phyloP scores from a whole-genome alignment of 2,888 invertebrate genomes.

The Teleogryllus oceanicus region DNA sequence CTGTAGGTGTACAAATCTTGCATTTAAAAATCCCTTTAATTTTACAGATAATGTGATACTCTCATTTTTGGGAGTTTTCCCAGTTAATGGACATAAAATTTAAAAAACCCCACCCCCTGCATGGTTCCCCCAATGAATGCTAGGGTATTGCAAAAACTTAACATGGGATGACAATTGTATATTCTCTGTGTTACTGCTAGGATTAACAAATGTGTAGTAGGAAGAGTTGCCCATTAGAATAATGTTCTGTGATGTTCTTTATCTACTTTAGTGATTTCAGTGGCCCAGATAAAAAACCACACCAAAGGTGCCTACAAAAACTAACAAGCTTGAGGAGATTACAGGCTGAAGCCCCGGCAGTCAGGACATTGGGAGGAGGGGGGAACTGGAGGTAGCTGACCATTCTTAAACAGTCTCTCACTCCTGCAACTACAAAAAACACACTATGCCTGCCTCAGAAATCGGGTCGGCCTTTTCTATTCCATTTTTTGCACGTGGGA shows the following conservation, averaged over 20 bases:
- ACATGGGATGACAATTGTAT: too few relatives aligned
- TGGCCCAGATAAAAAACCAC: slow-evolving; percentile 21
- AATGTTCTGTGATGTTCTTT: background rate
- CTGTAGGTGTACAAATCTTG: too few relatives aligned
- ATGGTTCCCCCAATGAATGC: too few relatives aligned
- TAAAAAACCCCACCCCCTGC: too few relatives aligned
- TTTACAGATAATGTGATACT: too few relatives aligned
- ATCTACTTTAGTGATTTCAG: background rate
- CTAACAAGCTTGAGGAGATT: slow-evolving; percentile 1
- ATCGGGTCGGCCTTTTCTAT: slow-evolving; percentile 58
- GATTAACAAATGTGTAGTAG: too few relatives aligned
- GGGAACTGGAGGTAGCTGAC: background rate
- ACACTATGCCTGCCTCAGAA: slow-evolving; percentile 42
- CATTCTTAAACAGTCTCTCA: background rate
- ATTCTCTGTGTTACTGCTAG: too few relatives aligned
- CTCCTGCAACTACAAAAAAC: background rate
- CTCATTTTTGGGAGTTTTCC: too few relatives aligned
- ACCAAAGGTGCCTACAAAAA: background rate
- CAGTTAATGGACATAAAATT: too few relatives aligned
- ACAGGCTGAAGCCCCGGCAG: slow-evolving; percentile 19
- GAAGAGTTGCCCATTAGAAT: too few relatives aligned
- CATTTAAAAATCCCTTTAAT: too few relatives aligned
- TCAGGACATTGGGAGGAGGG: background rate
- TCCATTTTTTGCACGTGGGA: slow-evolving; percentile 74
- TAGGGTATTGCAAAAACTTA: too few relatives aligned